Evolutionary conservation across 2,113 vertebrate genomes (phyloP), one percentile per base, ranked within the genome.

Genomic region (Synodontis membranacea): DNA sequence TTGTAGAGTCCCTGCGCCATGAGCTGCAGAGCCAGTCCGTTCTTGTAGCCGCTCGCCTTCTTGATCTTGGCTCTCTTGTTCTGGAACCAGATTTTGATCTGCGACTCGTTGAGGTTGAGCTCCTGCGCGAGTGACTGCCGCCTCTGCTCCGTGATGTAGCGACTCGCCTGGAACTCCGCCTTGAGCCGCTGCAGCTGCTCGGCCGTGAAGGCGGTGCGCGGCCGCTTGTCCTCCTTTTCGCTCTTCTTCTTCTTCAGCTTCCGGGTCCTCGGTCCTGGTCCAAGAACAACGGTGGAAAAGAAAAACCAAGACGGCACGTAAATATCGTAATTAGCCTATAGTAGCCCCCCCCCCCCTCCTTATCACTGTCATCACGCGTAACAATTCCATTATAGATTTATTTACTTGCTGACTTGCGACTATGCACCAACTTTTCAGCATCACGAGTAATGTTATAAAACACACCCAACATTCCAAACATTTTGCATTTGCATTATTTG

Each of bases 191-290:
- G 96, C 92, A 97, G 96, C 95, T 97, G 97, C 91, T 97, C 97
- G 86, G 97, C 97, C 75, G 97, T 97, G 94, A 97, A 97, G 39
- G 97, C 97, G 23, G 97, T 97, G 89, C 97, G 89, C 23, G 97
- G 97, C 93, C 97, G 93, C 94, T 97, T 97, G 94, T 97, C 97
- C 92, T 97, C 97, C 92, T 97, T 97, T 90, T 95, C 95, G 92
- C 90, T 96, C 93, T 97, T 97, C 94, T 97, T 97, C 96, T 97
- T 97, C 94, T 99, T 99, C 94, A 98, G 95, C 94, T 99, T 99
- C 89, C 98, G 96, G 93, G 97, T 98, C 94, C 97, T 97, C 86
- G 98, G 98, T 94, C 98, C 98, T 99, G 95, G 94, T 92, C 58
- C 58, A 48, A 64, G 81, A 82, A 82, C 81, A 82, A 64, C 81